These are phyloP conservation scores for Syngnathoides biaculeatus DNA, from an alignment of 2,113 vertebrate species.

Conservation along the genomic window DNA sequence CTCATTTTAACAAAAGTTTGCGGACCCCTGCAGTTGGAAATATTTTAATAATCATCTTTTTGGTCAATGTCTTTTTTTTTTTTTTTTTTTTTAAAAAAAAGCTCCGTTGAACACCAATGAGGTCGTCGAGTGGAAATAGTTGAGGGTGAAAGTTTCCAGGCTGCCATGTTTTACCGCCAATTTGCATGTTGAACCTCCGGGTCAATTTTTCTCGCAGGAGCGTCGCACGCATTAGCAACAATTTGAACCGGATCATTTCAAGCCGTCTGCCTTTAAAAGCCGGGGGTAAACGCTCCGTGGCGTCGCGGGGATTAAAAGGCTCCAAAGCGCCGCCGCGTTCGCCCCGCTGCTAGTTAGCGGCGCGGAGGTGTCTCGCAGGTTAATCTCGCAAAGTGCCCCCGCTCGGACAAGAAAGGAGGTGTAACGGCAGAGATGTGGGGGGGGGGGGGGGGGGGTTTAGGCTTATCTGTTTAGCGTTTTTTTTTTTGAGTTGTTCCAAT, in stretches of 20 bases:
- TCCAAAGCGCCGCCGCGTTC: constrained; percentile 37
- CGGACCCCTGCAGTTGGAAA: no score
- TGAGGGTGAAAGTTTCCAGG: background rate
- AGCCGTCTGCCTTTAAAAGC: constrained; percentile 40
- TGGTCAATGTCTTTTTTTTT: no score
- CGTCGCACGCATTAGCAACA: constrained; percentile 48
- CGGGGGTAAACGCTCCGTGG: constrained; percentile 45
- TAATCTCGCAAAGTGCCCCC: constrained; percentile 63
- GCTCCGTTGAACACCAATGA: background rate
- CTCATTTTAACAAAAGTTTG: no score
- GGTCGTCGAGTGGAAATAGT: background rate
- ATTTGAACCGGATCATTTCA: constrained; percentile 62
- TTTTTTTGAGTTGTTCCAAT: constrained; percentile 57
- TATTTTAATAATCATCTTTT: no score
- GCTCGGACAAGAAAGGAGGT: constrained; percentile 64
- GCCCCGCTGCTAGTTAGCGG: constrained; percentile 50
- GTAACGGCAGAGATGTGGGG: constrained; percentile 51
- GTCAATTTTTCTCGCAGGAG: constrained; percentile 48
- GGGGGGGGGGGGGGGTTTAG: constrained; percentile 1
- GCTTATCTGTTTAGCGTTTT: constrained; percentile 63
- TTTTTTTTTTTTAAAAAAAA: no score
- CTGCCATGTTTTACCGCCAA: background rate
- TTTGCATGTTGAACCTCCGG: constrained; percentile 42
- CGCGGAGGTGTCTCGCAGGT: constrained; percentile 50
- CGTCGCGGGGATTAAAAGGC: constrained; percentile 48